Percentiles rank a stretch among this genome's conserved stretches.
Evolutionary conservation across 2,113 vertebrate genomes (phyloP).

Genomic region (Aplodontia rufa): DNA sequence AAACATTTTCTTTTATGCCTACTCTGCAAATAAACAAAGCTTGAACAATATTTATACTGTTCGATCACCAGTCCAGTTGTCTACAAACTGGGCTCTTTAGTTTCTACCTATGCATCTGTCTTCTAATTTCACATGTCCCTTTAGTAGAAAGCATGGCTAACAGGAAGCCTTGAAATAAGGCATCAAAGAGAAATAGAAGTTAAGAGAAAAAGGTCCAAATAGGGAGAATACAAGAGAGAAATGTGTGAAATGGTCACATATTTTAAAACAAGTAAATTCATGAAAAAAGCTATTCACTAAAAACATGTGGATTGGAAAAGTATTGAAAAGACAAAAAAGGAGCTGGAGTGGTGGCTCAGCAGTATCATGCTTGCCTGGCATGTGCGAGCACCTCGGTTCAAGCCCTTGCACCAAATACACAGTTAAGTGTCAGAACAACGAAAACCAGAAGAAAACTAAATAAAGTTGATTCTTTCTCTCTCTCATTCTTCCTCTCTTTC

Average conservation of each 20-base stretch:
- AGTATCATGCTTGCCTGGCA: no score
- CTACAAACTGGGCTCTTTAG: not conserved
- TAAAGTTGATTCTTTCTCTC: no score
- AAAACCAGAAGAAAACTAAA: no score
- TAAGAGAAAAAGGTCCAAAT: not conserved
- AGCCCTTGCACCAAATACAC: no score
- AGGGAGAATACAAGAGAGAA: not conserved
- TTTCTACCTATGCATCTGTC: not conserved
- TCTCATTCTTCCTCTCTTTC: no score
- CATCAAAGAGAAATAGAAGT: not conserved
- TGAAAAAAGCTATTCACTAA: not conserved
- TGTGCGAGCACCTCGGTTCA: no score
- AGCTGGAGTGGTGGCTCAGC: no score
- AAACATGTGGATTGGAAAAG: not conserved
- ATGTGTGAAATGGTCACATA: not conserved
- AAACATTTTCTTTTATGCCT: slow-evolving; percentile 17
- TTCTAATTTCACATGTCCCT: slow-evolving; percentile 19
- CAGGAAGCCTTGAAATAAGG: slow-evolving; percentile 18
- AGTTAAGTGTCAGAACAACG: no score
- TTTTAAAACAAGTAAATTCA: not conserved
- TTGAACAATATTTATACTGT: not conserved
- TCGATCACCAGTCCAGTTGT: not conserved
- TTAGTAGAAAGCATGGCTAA: not conserved
- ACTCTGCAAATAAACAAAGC: slow-evolving; percentile 9
- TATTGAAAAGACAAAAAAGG: not conserved